Evolutionary conservation across 2,113 vertebrate genomes (phyloP).

Genomic region (Perccottus glenii): DNA sequence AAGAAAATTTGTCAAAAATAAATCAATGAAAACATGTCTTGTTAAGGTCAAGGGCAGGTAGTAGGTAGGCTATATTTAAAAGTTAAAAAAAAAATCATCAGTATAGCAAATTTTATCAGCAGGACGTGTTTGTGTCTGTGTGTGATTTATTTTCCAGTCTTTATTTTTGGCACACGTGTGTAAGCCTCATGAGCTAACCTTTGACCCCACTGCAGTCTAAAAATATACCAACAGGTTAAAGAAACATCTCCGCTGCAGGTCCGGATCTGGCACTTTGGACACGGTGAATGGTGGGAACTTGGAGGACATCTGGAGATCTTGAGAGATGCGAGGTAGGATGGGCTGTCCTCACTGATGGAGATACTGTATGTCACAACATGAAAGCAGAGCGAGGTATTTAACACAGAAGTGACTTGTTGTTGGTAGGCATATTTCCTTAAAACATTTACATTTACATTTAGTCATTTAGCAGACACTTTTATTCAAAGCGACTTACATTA

Average conservation of each 20-base stretch:
- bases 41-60: too few relatives aligned
- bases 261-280: constrained; percentile 11
- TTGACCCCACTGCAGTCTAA: constrained; percentile 55
- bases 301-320: neutral
- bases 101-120: constrained; percentile 2
- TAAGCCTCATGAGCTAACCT: constrained; percentile 43
- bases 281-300: constrained; percentile 25
- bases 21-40: too few relatives aligned
- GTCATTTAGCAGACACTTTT: too few relatives aligned
- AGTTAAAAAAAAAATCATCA: too few relatives aligned
- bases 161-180: constrained; percentile 24
- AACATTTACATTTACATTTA: too few relatives aligned
- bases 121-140: neutral
- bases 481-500: too few relatives aligned
- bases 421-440: too few relatives aligned
- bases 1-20: too few relatives aligned
- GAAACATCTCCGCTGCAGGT: constrained; percentile 51
- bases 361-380: neutral
- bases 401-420: too few relatives aligned
- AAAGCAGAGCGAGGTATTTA: neutral
- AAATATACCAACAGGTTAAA: constrained; percentile 55
- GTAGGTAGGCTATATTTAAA: too few relatives aligned
- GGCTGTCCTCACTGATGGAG: neutral
- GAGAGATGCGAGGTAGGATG: neutral
- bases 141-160: constrained; percentile 41